Evolutionary conservation across 2,113 vertebrate genomes (phyloP), one percentile per base, ranked within the genome.

Genomic region (Oncorhynchus tshawytscha): DNA sequence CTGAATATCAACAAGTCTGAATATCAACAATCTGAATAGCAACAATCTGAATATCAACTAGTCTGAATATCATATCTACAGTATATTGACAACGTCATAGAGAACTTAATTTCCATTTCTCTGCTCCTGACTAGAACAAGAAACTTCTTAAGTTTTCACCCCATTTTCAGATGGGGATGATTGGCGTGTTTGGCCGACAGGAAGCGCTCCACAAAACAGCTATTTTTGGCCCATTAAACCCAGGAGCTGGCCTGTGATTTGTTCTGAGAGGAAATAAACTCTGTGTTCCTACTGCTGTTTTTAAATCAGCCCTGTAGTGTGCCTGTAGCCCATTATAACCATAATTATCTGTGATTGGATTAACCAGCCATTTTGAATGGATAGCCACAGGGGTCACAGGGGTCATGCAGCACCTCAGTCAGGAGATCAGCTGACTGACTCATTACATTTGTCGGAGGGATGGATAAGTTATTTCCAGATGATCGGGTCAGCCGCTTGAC

Each of bases 381-480:
- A 79, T 77, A 70, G 76, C 67, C 48, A 72, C 22, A 72, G 62
- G 84, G 88, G 82, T 85, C 78, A 85, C 16, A 70, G 59, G 76
- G 45, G 75, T 20, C 76, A 70, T 71, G 24, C 11, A 5, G 64
- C 62, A 68, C 15, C 71, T 80, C 29, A 45, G 64, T 45, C 70
- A 57, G 34, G 62, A 59, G 65, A 80, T 76, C 65, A 75, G 76
- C 73, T 87, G 81, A 88, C 70, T 86, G 79, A 88, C 76, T 87
- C 81, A 76, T 67, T 59, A 49, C 65, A 72, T 81, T 49, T 72
- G 79, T 77, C 45, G 69, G 16, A 69, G 5, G 25, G 45, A 49
- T 72, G 24, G 11, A 65, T 51, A 71, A 82, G 67, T 78, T 78
- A 66, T 71, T 87, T 87, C 81, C 82, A 89, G 83, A 87, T 86